phyloP scores from a whole-genome alignment of 2,888 invertebrate genomes.

The Eristalis pertinax region DNA sequence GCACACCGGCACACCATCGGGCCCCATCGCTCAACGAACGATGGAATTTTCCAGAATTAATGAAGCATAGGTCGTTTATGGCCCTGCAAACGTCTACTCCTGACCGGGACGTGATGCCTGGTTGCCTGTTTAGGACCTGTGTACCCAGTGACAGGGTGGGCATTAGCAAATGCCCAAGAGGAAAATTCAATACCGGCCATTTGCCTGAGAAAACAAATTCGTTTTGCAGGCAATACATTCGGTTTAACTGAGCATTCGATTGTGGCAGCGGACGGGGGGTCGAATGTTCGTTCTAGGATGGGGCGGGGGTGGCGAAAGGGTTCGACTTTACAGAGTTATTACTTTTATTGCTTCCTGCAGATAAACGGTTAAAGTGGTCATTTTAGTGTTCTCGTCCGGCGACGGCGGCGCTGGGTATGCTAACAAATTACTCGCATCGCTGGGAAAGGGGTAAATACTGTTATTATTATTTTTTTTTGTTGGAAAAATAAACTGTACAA shows the following conservation, averaged over 20 bases:
- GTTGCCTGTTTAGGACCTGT: slow-evolving; percentile 35
- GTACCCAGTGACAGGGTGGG: slow-evolving; percentile 37
- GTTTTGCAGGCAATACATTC: slow-evolving; percentile 66
- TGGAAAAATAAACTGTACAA: not conserved
- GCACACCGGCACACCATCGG: not conserved
- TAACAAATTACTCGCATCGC: slow-evolving; percentile 32
- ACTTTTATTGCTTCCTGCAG: slow-evolving; percentile 60
- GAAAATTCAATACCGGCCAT: slow-evolving; percentile 50
- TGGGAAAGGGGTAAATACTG: slow-evolving; percentile 20
- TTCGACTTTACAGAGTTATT: slow-evolving; percentile 61
- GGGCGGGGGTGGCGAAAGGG: slow-evolving; percentile 52
- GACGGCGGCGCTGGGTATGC: not conserved
- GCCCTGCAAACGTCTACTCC: slow-evolving; percentile 29
- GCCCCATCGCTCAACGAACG: not conserved
- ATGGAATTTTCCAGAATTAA: slow-evolving; percentile 63
- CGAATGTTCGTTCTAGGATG: no score
- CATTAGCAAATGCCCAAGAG: slow-evolving; percentile 63
- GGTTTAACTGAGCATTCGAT: slow-evolving; percentile 63
- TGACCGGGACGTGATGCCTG: not conserved
- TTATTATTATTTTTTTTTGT: not conserved
- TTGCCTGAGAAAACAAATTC: slow-evolving; percentile 51
- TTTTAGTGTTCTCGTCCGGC: slow-evolving; percentile 19
- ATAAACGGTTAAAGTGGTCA: slow-evolving; percentile 45
- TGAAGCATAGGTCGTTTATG: slow-evolving; percentile 61
- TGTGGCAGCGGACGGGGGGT: not conserved